Conservation (phyloP, 2,113 vertebrate genomes). For the Vombatus ursinus region DNA sequence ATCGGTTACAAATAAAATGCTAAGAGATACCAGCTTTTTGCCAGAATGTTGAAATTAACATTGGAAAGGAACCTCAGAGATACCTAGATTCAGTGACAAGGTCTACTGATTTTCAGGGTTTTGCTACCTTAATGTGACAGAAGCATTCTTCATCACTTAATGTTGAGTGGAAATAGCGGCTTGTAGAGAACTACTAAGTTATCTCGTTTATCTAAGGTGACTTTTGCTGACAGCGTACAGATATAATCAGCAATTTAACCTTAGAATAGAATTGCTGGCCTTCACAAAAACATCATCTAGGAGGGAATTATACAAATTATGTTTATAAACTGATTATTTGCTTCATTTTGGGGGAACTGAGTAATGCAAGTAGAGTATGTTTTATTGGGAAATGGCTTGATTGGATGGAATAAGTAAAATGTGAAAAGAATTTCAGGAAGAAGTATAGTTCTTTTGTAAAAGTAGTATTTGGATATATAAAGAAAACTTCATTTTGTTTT, state of each 20-base stretch:
- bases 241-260: background rate
- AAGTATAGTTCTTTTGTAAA: slow-evolving; percentile 11
- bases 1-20: background rate
- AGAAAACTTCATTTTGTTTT: slow-evolving; percentile 20
- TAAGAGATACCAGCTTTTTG: background rate
- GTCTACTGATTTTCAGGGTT: slow-evolving; percentile 30
- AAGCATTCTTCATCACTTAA: slow-evolving; percentile 1
- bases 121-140: background rate
- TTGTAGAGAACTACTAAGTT: slow-evolving; percentile 12
- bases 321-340: slow-evolving; percentile 7
- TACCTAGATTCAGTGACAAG: background rate
- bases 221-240: background rate
- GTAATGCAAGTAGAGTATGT: background rate
- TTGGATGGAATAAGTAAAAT: slow-evolving; percentile 13
- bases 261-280: background rate
- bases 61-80: background rate
- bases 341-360: background rate
- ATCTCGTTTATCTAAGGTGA: slow-evolving; percentile 3
- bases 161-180: background rate
- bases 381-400: slow-evolving; percentile 56
- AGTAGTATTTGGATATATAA: background rate
- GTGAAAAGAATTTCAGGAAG: slow-evolving; percentile 37
- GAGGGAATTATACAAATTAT: slow-evolving; percentile 6
- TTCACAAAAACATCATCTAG: background rate
- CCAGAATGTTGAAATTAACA: background rate